Evolutionary conservation across 1,140 invertebrate genomes (phyloP).

Genomic region (Leptinotarsa undecemlineata): DNA sequence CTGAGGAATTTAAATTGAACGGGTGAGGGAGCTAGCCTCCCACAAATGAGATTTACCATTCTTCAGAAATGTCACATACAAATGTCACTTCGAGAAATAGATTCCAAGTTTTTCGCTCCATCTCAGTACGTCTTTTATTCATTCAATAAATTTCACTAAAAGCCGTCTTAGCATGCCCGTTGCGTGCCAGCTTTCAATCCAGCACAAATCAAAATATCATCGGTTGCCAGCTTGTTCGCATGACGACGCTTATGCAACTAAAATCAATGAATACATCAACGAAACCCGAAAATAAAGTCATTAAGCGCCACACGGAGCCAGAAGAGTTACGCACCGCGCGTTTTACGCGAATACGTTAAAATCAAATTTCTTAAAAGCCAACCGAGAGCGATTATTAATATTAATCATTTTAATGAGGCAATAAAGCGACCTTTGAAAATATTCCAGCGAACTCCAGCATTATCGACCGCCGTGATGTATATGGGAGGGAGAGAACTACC

Average conservation of each 20-base stretch:
- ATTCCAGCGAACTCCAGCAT: slow-evolving; percentile 9
- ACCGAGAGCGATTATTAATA: slow-evolving; percentile 17
- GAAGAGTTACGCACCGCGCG: neutral
- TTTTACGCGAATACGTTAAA: neutral
- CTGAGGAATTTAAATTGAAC: no score
- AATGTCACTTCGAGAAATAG: no score
- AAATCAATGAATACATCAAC: neutral
- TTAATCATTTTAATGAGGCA: slow-evolving; percentile 21
- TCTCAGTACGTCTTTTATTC: no score
- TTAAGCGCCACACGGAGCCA: neutral
- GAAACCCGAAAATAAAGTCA: neutral
- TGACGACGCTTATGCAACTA: neutral
- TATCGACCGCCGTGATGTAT: slow-evolving; percentile 19
- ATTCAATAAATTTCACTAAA: no score
- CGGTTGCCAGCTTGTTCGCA: neutral
- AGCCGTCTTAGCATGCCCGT: no score
- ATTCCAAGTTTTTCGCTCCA: no score
- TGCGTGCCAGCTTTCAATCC: no score
- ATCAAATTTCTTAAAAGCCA: slow-evolving; percentile 7
- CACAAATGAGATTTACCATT: no score
- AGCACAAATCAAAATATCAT: no score
- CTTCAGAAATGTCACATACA: no score
- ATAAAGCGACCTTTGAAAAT: slow-evolving; percentile 23
- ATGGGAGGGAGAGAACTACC: slow-evolving; percentile 20
- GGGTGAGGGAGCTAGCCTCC: no score